Base-by-base conservation (phyloP, 2,113 vertebrate species). In the Shinisaurus crocodilurus region DNA sequence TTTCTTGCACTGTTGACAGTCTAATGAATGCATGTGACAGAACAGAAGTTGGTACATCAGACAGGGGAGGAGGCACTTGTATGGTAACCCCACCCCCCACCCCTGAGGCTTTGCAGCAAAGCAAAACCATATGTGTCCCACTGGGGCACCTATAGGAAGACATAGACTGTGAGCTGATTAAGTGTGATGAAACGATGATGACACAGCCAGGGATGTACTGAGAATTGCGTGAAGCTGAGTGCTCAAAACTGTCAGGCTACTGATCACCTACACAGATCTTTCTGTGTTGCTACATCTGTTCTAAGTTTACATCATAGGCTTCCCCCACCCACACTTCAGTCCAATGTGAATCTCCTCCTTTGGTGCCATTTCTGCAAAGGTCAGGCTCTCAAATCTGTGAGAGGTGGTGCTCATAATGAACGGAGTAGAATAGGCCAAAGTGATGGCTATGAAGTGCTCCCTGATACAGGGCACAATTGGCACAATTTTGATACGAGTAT, bases 171-270 rank as follows among this genome's bases (percentile, higher is more conserved):
- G 86, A 77, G 74, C 40, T 88, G 87, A 88, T 88, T 88, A 88
- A 81, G 87, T 88, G 87, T 80, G 87, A 88, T 88, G 81, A 88
- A 88, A 88, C 13, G 60, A 88, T 69, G 76, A 88, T 69, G 76
- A 88, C 63, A 54, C 60, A 37, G 76, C 72, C 85, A 76, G 72
- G 50, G 72, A 87, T 60, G 50, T 79, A 27, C 60, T 69, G 76
- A 70, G 76, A 81, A 69, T 69, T 88, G 45, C 69, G 69, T 12
- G 16, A 79, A 88, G 75, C 86, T 48, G 75, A 80, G 27, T 67
- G 40, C 86, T 88, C 63, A 80, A n/a, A 88, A 69, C 63, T 67
- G 63, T 80, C 87, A 69, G 60, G 32, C 43, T 69, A 45, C 79
- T 82, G 88, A 89, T 89, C 79, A 37, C 67, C 50, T 82, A 72